Conservation (phyloP, 1,140 invertebrate species). For the Saccostrea echinata region DNA sequence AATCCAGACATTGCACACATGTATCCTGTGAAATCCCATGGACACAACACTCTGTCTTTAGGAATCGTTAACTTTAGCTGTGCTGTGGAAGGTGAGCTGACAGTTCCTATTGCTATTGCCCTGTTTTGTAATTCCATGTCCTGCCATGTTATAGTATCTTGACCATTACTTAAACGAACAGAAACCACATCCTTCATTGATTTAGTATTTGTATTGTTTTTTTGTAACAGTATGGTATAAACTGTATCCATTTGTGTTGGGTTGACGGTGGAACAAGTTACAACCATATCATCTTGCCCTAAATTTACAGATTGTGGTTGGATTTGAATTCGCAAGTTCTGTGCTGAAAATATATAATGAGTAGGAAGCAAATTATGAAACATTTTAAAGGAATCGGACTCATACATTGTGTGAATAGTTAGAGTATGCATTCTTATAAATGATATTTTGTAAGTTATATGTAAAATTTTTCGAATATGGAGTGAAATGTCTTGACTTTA, state of each 20-base stretch:
- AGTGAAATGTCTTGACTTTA: too few species aligned
- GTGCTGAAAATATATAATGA: too few species aligned
- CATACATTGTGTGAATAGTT: too few species aligned
- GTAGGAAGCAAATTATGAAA: too few species aligned
- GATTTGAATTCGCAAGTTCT: neutral
- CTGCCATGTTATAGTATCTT: too few species aligned
- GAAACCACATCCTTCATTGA: neutral
- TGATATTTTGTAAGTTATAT: too few species aligned
- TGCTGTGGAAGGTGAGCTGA: neutral
- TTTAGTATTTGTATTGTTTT: neutral
- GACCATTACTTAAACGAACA: neutral
- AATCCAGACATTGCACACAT: neutral
- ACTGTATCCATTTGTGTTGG: neutral
- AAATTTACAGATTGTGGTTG: neutral
- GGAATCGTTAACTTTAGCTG: neutral
- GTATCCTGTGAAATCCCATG: neutral
- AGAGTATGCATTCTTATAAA: too few species aligned
- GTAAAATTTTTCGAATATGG: too few species aligned
- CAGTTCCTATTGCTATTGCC: neutral
- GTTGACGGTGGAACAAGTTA: neutral
- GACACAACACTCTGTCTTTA: neutral
- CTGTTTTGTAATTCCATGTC: neutral
- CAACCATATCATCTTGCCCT: neutral
- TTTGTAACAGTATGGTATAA: neutral
- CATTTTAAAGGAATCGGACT: too few species aligned